These are phyloP conservation scores for Rhabditoides inermis DNA, from an alignment of 2,888 invertebrate species.

Conservation along the genomic window DNA sequence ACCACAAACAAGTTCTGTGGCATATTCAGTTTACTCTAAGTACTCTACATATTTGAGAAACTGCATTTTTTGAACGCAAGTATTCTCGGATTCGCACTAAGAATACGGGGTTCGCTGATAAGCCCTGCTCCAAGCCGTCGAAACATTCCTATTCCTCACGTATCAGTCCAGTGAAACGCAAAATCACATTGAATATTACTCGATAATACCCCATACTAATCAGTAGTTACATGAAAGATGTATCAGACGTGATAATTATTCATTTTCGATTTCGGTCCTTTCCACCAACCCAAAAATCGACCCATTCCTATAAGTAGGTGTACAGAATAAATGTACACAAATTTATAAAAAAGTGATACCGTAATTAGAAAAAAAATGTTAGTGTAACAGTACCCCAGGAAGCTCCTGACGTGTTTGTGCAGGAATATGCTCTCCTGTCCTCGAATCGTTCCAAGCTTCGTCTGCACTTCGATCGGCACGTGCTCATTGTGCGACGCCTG, in stretches of 20 bases:
- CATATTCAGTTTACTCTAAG: too few relatives aligned
- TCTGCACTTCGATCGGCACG: conserved; percentile 29
- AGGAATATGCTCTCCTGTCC: conserved; percentile 45
- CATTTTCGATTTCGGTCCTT: too few relatives aligned
- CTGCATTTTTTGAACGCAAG: too few relatives aligned
- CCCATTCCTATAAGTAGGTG: too few relatives aligned
- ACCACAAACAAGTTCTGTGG: too few relatives aligned
- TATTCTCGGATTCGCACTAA: too few relatives aligned
- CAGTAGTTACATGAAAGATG: neutral
- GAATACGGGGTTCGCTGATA: too few relatives aligned
- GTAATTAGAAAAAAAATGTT: neutral
- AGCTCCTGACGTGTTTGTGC: conserved; percentile 39
- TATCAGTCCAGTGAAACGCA: neutral
- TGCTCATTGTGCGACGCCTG: conserved; percentile 8
- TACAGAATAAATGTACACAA: too few relatives aligned
- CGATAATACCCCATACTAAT: neutral
- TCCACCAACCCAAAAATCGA: too few relatives aligned
- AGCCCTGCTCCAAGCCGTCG: neutral
- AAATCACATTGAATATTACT: neutral
- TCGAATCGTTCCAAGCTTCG: conserved; percentile 35
- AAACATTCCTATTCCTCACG: too few relatives aligned
- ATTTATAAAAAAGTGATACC: neutral
- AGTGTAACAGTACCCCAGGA: conserved; percentile 24
- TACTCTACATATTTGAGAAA: conserved; percentile 1
- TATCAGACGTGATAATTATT: neutral